Conservation (phyloP, 2,888 invertebrate species). For the Hirtodrosophila alboralis region DNA sequence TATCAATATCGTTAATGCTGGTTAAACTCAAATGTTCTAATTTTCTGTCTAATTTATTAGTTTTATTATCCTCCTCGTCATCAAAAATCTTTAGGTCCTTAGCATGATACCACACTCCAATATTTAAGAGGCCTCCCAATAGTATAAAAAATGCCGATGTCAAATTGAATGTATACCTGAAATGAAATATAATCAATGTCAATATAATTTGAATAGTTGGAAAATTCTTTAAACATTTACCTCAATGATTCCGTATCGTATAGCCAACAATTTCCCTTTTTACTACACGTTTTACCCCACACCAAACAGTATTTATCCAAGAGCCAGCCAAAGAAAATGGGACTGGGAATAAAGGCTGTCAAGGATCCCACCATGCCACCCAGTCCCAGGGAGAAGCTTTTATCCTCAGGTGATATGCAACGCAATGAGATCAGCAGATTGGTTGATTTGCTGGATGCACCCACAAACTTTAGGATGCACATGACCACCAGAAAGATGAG, state of each 20-base stretch:
- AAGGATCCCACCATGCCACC: conserved; percentile 87
- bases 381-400: conserved; percentile 88
- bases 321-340: conserved; percentile 89
- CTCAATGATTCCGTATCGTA: conserved; percentile 87
- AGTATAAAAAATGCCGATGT: conserved; percentile 87
- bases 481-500: conserved; percentile 85
- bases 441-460: conserved; percentile 86
- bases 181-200: too few relatives aligned
- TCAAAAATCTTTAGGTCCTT: conserved; percentile 88
- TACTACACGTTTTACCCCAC: conserved; percentile 90
- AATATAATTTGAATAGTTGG: too few relatives aligned
- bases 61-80: conserved; percentile 84
- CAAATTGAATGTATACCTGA: conserved; percentile 86
- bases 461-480: conserved; percentile 85
- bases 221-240: too few relatives aligned
- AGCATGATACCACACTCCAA: conserved; percentile 87
- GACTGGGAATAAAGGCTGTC: conserved; percentile 89
- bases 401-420: conserved; percentile 88
- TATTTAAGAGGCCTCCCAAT: conserved; percentile 87
- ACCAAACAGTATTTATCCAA: conserved; percentile 87
- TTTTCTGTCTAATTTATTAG: background rate
- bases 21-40: conserved; percentile 1
- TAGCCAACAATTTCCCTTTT: conserved; percentile 89
- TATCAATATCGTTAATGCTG: conserved; percentile 11
- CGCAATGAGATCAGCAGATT: conserved; percentile 86